These are phyloP conservation scores for Centroberyx gerrardi DNA, from an alignment of 2,797 vertebrate species.

Conservation along the genomic window DNA sequence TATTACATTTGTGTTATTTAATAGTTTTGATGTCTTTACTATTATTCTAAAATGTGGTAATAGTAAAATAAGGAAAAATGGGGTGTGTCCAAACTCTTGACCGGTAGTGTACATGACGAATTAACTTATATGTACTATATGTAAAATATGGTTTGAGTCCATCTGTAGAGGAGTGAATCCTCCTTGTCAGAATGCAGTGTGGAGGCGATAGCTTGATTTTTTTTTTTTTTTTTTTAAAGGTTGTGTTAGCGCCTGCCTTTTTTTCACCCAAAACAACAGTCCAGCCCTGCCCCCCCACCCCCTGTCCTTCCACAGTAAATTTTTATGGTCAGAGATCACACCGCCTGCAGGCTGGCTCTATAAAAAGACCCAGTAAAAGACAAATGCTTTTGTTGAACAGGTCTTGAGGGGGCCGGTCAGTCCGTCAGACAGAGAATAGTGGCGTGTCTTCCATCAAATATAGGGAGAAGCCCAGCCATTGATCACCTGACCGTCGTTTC, in stretches of 20 bases:
- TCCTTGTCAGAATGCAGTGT: not conserved
- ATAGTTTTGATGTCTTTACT: no score
- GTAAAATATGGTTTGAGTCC: slow-evolving; percentile 27
- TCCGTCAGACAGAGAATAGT: slow-evolving; percentile 29
- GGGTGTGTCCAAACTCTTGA: no score
- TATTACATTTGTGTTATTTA: no score
- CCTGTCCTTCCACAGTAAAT: slow-evolving; percentile 43
- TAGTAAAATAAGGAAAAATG: no score
- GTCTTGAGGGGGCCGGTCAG: slow-evolving; percentile 33
- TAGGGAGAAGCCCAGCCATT: not conserved
- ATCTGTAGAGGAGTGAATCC: slow-evolving; percentile 36
- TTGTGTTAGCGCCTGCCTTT: not conserved
- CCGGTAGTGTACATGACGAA: slow-evolving; percentile 26
- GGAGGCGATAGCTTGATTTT: slow-evolving; percentile 21
- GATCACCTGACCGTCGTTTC: slow-evolving; percentile 21
- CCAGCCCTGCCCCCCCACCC: not conserved
- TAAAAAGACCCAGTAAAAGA: slow-evolving; percentile 54
- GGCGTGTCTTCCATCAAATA: slow-evolving; percentile 23
- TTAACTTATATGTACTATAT: not conserved
- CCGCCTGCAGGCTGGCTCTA: slow-evolving; percentile 52
- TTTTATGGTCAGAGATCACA: slow-evolving; percentile 64
- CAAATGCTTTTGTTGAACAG: slow-evolving; percentile 53
- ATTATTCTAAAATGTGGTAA: no score
- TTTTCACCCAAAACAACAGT: slow-evolving; percentile 21
- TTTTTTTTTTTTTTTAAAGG: slow-evolving; percentile 1